Percentiles rank a stretch among this genome's conserved stretches.
phyloP scores from a whole-genome alignment of 2,113 vertebrate species.

The Pholis gunnellus region DNA sequence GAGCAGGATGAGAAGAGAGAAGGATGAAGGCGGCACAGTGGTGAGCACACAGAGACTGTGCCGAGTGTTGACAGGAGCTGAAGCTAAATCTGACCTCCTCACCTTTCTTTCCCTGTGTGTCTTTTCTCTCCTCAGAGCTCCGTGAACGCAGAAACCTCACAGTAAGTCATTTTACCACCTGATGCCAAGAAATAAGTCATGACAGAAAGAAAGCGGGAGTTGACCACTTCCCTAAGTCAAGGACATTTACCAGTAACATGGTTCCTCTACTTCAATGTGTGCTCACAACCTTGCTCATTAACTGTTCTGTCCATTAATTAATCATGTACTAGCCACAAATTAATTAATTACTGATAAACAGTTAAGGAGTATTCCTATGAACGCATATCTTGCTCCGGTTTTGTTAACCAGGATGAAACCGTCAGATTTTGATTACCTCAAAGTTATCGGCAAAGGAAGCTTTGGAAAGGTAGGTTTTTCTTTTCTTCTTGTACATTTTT shows the following conservation, averaged over 20 bases:
- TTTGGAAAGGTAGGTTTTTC: conserved; percentile 82
- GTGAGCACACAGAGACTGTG: conserved; percentile 46
- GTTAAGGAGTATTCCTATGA: neutral
- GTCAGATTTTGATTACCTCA: conserved; percentile 86
- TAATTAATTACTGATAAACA: neutral
- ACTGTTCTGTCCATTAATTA: neutral
- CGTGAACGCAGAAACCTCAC: conserved; percentile 28
- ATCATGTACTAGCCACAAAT: neutral
- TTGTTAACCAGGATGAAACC: conserved; percentile 78
- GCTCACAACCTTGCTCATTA: neutral
- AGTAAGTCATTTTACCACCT: conserved; percentile 55
- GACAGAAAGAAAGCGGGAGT: neutral
- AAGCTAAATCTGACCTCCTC: conserved; percentile 57
- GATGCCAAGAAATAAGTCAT: neutral
- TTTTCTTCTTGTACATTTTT: neutral
- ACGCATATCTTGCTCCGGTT: neutral
- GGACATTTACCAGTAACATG: neutral
- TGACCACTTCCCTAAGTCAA: neutral
- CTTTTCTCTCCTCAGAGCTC: conserved; percentile 55
- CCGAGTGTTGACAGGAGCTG: conserved; percentile 33
- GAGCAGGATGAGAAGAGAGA: conserved; percentile 27
- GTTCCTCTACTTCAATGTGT: neutral
- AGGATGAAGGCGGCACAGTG: conserved; percentile 23
- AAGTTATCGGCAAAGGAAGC: conserved; percentile 85
- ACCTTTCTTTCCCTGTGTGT: conserved; percentile 13